Evolutionary conservation across 2,797 vertebrate species (phyloP).

Genomic region (Chaunax sp.): DNA sequence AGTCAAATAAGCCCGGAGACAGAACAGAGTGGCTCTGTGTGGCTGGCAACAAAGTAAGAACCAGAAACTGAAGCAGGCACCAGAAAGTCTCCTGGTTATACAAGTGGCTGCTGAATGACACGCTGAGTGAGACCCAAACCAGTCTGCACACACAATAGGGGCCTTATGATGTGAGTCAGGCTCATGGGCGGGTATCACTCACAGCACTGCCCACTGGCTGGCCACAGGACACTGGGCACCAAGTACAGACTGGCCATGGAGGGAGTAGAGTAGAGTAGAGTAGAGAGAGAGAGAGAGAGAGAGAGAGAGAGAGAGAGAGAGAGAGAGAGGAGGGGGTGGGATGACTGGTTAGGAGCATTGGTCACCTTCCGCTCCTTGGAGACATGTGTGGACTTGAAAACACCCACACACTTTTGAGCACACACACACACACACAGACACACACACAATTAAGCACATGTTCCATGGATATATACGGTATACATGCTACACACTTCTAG

Average conservation of each 20-base stretch:
- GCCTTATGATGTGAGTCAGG: constrained; percentile 82
- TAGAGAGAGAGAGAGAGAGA: no score
- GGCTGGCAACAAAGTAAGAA: constrained; percentile 66
- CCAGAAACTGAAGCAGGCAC: constrained; percentile 80
- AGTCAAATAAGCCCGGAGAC: constrained; percentile 63
- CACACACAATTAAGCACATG: constrained; percentile 3
- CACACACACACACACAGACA: constrained; percentile 10
- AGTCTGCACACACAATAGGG: constrained; percentile 81
- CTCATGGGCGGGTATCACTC: constrained; percentile 77
- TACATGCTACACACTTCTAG: constrained; percentile 44
- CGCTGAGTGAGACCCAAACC: constrained; percentile 82
- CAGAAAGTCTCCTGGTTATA: constrained; percentile 83
- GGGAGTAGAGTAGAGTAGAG: constrained; percentile 36
- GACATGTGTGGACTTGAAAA: constrained; percentile 52
- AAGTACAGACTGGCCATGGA: constrained; percentile 48
- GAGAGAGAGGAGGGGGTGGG: constrained; percentile 46
- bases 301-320: not conserved
- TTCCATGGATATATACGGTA: constrained; percentile 14
- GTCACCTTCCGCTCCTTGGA: constrained; percentile 58
- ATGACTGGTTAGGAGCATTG: constrained; percentile 55
- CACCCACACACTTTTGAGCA: constrained; percentile 20
- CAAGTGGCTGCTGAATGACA: constrained; percentile 82
- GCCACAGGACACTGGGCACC: constrained; percentile 72
- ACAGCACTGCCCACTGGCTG: constrained; percentile 74
- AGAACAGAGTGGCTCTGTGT: constrained; percentile 79